Conservation (phyloP, 2,888 invertebrate species). For the Creontiades dilutus region DNA sequence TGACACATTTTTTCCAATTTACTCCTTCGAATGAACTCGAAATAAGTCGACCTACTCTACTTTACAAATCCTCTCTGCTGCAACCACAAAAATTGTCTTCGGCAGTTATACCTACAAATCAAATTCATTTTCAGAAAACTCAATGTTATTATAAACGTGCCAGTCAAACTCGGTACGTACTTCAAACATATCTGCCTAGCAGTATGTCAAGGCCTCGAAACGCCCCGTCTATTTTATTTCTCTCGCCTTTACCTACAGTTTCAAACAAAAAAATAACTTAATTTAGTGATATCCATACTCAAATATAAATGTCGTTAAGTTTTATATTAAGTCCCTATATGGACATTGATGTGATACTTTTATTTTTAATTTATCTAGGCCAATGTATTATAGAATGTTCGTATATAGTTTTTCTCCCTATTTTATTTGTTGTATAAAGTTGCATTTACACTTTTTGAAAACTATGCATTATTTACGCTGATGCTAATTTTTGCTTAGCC, state of each 20-base stretch:
- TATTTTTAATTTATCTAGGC: constrained; percentile 66
- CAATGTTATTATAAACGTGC: background rate
- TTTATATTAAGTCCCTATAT: constrained; percentile 67
- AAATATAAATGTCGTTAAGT: constrained; percentile 68
- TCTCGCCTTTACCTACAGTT: background rate
- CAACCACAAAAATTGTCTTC: background rate
- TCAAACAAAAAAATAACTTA: constrained; percentile 35
- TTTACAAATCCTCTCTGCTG: background rate
- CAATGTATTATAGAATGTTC: constrained; percentile 61
- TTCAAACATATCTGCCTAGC: constrained; percentile 57
- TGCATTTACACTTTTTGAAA: constrained; percentile 23
- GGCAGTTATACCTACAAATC: background rate
- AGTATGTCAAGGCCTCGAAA: constrained; percentile 45
- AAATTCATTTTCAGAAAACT: background rate
- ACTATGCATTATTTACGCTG: constrained; percentile 35
- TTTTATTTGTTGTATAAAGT: constrained; percentile 49
- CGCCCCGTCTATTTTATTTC: background rate
- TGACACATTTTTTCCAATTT: too few relatives aligned
- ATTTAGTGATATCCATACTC: constrained; percentile 67
- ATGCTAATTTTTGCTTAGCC: constrained; percentile 50
- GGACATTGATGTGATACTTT: constrained; percentile 71
- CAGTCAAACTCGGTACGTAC: constrained; percentile 62
- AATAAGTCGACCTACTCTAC: too few relatives aligned
- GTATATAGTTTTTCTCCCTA: constrained; percentile 46
- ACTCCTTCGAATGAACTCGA: too few relatives aligned